phyloP scores from a whole-genome alignment of 92 coral and sea anemone species.

The Micromussa lordhowensis region DNA sequence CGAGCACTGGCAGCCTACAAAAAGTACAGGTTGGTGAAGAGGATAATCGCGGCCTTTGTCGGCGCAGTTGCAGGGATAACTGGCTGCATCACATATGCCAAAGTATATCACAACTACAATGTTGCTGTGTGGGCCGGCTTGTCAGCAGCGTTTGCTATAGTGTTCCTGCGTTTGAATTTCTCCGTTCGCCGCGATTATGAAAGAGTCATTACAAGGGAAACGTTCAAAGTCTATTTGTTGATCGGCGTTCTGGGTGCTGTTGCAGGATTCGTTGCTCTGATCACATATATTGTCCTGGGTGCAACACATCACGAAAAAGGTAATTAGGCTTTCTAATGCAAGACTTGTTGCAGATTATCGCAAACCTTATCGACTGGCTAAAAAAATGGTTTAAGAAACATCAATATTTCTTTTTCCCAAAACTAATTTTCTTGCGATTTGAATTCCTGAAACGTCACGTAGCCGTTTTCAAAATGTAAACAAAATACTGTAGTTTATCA shows the following conservation, averaged over 20 bases:
- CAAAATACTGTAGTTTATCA: no score
- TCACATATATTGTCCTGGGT: conserved; percentile 68
- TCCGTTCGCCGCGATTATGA: conserved; percentile 74
- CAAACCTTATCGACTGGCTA: background rate
- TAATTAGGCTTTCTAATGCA: background rate
- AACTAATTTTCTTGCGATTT: no score
- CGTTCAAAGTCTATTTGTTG: conserved; percentile 45
- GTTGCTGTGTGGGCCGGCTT: conserved; percentile 79
- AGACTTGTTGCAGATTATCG: background rate
- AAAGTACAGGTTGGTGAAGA: conserved; percentile 32
- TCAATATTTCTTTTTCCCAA: no score
- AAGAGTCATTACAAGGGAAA: conserved; percentile 35
- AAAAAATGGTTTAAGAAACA: no score
- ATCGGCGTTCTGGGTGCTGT: conserved; percentile 68
- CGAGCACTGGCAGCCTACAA: conserved; percentile 30
- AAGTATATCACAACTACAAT: conserved; percentile 65
- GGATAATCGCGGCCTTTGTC: conserved; percentile 58
- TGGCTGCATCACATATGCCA: conserved; percentile 55
- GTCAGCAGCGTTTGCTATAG: conserved; percentile 73
- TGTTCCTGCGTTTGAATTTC: conserved; percentile 60
- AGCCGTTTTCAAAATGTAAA: no score
- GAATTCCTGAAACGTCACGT: no score
- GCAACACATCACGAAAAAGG: conserved; percentile 64
- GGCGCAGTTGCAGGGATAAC: conserved; percentile 69
- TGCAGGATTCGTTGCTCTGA: conserved; percentile 55